These are phyloP conservation scores for Paguma larvata DNA, from an alignment of 2,797 vertebrate species.

Conservation along the genomic window DNA sequence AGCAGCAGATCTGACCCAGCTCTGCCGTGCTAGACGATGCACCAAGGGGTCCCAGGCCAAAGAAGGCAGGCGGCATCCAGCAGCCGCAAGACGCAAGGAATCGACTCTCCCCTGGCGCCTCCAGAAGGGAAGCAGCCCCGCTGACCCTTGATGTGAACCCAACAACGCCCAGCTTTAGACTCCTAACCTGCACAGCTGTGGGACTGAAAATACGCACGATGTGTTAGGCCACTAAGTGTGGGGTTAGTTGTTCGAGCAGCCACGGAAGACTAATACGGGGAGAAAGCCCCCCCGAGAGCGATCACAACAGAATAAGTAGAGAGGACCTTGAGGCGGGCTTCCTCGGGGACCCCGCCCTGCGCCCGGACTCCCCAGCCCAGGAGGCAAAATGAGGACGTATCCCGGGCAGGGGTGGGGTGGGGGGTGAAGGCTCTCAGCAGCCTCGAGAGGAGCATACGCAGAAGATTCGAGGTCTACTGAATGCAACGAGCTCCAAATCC, in stretches of 20 bases:
- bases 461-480: accelerated
- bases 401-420: no score
- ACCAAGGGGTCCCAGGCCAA: no score
- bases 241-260: background rate
- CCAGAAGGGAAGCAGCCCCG: background rate
- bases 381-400: accelerated
- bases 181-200: background rate
- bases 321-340: accelerated
- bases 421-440: background rate
- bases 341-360: background rate
- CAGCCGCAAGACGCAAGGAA: background rate
- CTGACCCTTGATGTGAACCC: no score
- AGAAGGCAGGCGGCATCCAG: background rate
- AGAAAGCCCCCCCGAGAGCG: accelerated
- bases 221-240: background rate
- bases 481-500: background rate
- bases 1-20: accelerated
- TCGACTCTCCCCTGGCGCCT: accelerated
- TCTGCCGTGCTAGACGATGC: accelerated
- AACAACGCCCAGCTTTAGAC: accelerated
- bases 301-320: background rate
- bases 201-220: accelerated
- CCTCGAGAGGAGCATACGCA: background rate
- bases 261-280: accelerated
- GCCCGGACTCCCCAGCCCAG: accelerated